Evolutionary conservation across 2,113 vertebrate species (phyloP).

Genomic region (Monopterus albus): DNA sequence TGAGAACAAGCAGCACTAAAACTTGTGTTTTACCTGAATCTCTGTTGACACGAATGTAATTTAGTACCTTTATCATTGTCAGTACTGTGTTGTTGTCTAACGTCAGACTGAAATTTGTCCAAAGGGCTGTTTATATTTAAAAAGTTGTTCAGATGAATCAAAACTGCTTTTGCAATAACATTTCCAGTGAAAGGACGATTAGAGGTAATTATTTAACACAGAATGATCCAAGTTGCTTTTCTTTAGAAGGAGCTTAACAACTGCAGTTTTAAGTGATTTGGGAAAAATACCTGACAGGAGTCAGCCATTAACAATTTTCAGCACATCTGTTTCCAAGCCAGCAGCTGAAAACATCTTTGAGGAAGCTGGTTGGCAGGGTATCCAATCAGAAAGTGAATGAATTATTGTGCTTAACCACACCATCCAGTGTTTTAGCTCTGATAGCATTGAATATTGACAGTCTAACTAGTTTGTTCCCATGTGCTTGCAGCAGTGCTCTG

Average conservation of each 20-base stretch:
- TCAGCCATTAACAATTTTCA: not conserved
- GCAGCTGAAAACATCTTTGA: not conserved
- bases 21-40: no score
- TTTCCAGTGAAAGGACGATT: no score
- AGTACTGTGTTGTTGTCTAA: no score
- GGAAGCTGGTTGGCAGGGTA: not conserved
- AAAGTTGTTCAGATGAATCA: no score
- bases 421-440: not conserved
- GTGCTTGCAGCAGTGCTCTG: not conserved
- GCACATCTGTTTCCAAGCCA: not conserved
- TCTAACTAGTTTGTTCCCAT: slow-evolving; percentile 2
- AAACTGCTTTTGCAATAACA: no score
- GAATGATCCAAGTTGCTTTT: no score
- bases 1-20: no score
- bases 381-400: not conserved
- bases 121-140: no score
- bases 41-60: no score
- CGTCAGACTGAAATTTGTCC: no score
- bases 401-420: not conserved
- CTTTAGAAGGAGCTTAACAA: not conserved
- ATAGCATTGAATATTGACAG: not conserved
- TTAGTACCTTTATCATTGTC: no score
- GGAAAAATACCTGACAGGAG: not conserved
- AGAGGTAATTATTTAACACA: no score
- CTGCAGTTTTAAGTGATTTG: not conserved